Base-by-base conservation (phyloP, 1,140 invertebrate genomes). In the Drosophila repleta region DNA sequence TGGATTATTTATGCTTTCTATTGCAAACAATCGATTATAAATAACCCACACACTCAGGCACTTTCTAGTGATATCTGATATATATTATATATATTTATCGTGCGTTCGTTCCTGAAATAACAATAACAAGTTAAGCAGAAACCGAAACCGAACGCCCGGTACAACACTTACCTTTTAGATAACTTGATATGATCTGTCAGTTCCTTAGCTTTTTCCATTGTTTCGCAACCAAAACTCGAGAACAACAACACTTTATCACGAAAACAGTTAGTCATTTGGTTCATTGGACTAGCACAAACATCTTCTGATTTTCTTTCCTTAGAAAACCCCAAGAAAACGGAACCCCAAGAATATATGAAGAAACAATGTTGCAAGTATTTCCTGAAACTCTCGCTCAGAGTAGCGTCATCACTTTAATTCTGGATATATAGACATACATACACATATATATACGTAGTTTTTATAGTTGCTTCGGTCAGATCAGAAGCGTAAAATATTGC, bases 201-300 rank as follows among this genome's bases (percentile, higher is more conserved):
- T 18, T 49, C 39, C 6, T n/a, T 11, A 13, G 13, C 39, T 41
- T 41, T 7, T 13, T 41, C 15, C 39, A 15, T 41, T 15, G 15
- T 43, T 32, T 29, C 41, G 45, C 41, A 49, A 60, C 43, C 55
- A 35, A 20, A 52, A 24, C 18, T 52, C 4, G n/a, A 35, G n/a
- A 43, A 53, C 17, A 37, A 10, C 20, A 35, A 26, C 18, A 1
- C 11, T 55, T 55, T 55, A 56, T 35, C 45, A 35, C 4, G 15
- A 41, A 35, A 10, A 13, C 17, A 56, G 17, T 65, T 70, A 65
- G 43, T 70, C 67, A 65, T n/a, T 39, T 46, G 15, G 41, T 63
- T 39, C 60, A 55, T 11, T 62, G 67, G 15, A 41, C 51, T 37
- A 11, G 3, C 32, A 15, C n/a, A n/a, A n/a, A 8, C 20, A 43